These are phyloP conservation scores for Ciconia boyciana DNA, from an alignment of 2,113 vertebrate genomes.

Conservation along the genomic window DNA sequence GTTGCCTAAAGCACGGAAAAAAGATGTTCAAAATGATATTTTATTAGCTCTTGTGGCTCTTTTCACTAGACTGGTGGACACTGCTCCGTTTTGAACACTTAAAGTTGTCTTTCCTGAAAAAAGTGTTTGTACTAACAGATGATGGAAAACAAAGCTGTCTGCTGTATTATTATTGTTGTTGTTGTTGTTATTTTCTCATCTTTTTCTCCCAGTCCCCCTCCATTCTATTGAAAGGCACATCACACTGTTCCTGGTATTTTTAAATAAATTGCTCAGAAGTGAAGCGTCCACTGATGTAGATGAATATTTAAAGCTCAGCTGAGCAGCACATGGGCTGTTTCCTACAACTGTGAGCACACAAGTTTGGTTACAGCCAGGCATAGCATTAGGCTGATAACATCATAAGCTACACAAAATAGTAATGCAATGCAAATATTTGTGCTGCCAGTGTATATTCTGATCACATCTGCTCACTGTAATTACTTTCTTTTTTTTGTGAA, in stretches of 20 bases:
- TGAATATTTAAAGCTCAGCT: conserved; percentile 1
- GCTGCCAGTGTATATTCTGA: background rate
- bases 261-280: background rate
- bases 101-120: background rate
- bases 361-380: background rate
- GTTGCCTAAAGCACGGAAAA: background rate
- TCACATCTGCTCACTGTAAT: background rate
- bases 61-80: background rate
- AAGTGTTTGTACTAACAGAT: background rate
- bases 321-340: background rate
- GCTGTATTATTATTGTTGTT: background rate
- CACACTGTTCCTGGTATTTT: background rate
- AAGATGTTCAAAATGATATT: background rate
- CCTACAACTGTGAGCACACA: background rate
- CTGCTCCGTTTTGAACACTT: background rate
- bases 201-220: background rate
- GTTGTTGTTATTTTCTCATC: background rate
- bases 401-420: background rate
- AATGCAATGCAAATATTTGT: background rate
- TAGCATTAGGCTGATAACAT: conserved; percentile 1
- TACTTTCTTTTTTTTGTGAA: background rate
- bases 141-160: background rate
- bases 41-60: background rate
- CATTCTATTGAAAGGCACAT: background rate
- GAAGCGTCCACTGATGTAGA: background rate